Evolutionary conservation across 2,888 invertebrate genomes (phyloP), one percentile per base, ranked within the genome.

Genomic region (Physocephala rufipes): DNA sequence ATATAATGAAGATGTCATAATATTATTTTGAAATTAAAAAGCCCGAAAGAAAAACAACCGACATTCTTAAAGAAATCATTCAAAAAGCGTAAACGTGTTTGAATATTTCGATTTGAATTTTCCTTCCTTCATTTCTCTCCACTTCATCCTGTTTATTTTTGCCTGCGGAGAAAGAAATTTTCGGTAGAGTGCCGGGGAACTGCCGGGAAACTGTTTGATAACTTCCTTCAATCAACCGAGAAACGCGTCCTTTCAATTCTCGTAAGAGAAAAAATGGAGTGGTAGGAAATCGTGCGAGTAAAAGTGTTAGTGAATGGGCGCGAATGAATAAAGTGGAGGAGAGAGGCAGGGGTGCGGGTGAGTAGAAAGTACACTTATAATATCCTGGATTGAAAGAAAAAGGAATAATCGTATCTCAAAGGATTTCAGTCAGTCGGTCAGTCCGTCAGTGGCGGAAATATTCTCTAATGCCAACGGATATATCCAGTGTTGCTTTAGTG

Each of bases 21-120:
- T 62, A 68, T 68, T 62, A n/a, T 62, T 51, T 51, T 62, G 19
- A 68, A 68, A 51, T 19, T 51, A 36, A 62, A 66, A 68, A 68
- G 53, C 49, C 30, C 51, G 28, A 61, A 51, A 9, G 9, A 36
- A 36, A 36, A 19, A 12, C 19, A 19, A 53, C 53, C n/a, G 47
- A 62, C 61, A 68, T 68, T 51, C 51, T 61, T 62, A 16, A 62
- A 68, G 68, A 68, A 47, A 51, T 36, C 36, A 9, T 9, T 36
- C n/a, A n/a, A 21, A 21, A 15, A 15, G 58, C 58, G 21, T 43
- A 63, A 63, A 45, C 19, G 62, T 19, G 24, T 30, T 30, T 19
- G 24, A 63, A 59, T 59, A 19, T 19, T 53, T 19, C 28, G 16
- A 24, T 55, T 55, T 16, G 3, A 15, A 12, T 21, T 24, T 15